A percentile compares a stretch with the other conserved stretches of the same genome.
Conservation (phyloP, 2,888 invertebrate genomes). For the Matsumyia berberina region DNA sequence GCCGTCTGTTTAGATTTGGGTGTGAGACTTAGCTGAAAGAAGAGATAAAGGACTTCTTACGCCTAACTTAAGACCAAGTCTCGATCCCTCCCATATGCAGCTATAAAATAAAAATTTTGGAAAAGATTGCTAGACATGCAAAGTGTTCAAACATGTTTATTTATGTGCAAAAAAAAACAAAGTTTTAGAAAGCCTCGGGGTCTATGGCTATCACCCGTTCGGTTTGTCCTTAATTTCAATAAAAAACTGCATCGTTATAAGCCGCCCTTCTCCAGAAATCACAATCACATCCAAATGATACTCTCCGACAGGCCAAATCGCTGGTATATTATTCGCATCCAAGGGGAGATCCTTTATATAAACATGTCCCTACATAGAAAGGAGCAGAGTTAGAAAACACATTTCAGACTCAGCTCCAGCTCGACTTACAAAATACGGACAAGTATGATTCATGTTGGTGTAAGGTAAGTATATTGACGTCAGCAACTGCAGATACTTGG, state of each 20-base stretch:
- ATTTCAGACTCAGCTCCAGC: not conserved
- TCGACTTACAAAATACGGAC: constrained; percentile 41
- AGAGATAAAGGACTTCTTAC: no score
- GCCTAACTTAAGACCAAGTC: no score
- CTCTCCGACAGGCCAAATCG: not conserved
- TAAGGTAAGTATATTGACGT: constrained; percentile 30
- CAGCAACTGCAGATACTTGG: constrained; percentile 11
- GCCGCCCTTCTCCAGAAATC: not conserved
- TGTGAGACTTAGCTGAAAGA: no score
- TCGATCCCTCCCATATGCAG: no score
- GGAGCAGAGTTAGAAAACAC: not conserved
- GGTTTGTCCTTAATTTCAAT: not conserved
- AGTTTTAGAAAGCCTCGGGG: no score
- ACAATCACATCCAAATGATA: not conserved
- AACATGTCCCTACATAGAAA: not conserved
- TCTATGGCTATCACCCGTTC: not conserved
- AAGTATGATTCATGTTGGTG: constrained; percentile 44
- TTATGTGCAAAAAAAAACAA: no score
- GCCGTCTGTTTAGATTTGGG: no score
- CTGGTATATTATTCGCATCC: not conserved
- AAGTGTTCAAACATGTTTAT: no score
- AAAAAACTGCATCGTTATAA: constrained; percentile 3
- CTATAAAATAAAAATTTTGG: no score
- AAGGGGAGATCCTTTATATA: not conserved
- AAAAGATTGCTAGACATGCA: no score